These are phyloP conservation scores for Drosophila tropicalis DNA, from an alignment of 1,140 invertebrate species.

Conservation along the genomic window DNA sequence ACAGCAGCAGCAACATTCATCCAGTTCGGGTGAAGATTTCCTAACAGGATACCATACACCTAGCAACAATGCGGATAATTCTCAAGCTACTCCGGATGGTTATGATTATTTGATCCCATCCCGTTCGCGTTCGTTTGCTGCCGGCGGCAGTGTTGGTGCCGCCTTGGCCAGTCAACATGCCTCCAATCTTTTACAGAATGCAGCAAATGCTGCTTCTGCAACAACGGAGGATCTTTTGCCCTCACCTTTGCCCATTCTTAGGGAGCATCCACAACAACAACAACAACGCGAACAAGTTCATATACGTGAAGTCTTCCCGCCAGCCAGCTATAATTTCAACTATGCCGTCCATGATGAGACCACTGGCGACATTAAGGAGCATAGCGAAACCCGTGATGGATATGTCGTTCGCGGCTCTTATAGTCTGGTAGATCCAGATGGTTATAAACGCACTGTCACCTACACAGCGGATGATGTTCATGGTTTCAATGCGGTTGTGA, in stretches of 20 bases:
- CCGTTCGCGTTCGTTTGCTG: constrained; percentile 28
- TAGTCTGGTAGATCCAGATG: constrained; percentile 69
- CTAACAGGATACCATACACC: constrained; percentile 58
- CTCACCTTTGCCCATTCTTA: constrained; percentile 38
- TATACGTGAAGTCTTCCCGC: constrained; percentile 52
- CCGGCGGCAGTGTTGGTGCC: constrained; percentile 21
- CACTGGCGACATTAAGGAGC: constrained; percentile 71
- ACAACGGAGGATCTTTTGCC: constrained; percentile 31
- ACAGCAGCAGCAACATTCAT: constrained; percentile 6
- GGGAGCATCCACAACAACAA: constrained; percentile 17
- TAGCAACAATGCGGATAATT: constrained; percentile 51
- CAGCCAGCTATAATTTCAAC: constrained; percentile 60
- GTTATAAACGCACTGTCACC: constrained; percentile 84
- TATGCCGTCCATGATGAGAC: constrained; percentile 64
- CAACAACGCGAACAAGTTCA: background rate
- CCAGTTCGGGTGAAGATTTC: constrained; percentile 55
- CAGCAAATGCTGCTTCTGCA: constrained; percentile 27
- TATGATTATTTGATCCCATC: constrained; percentile 52
- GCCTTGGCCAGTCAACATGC: constrained; percentile 32
- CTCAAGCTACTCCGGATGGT: constrained; percentile 58
- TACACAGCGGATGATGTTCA: constrained; percentile 85
- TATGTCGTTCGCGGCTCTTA: constrained; percentile 64
- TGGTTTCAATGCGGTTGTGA: constrained; percentile 85
- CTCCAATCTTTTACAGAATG: constrained; percentile 45
- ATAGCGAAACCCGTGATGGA: constrained; percentile 60